These are phyloP conservation scores for Aethina tumida DNA, from an alignment of 1,140 invertebrate species.

Conservation along the genomic window DNA sequence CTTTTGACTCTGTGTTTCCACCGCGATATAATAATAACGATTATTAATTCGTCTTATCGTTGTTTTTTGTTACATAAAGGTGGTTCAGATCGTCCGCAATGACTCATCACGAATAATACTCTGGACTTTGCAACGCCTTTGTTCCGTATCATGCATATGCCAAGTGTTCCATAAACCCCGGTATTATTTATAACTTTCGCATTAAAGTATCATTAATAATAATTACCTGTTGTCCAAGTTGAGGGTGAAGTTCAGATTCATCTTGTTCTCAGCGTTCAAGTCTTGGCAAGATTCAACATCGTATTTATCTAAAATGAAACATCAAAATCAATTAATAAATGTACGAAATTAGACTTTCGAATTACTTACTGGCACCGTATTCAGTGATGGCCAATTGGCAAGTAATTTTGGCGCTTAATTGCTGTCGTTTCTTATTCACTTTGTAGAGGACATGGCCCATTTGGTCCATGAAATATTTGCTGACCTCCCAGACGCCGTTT, in stretches of 20 bases:
- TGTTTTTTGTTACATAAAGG: too few relatives aligned
- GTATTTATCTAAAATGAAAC: conserved; percentile 33
- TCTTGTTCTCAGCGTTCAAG: conserved; percentile 39
- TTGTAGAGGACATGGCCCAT: conserved; percentile 40
- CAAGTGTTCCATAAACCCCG: too few relatives aligned
- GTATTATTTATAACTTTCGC: conserved; percentile 4
- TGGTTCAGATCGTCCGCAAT: too few relatives aligned
- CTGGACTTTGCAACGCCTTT: too few relatives aligned
- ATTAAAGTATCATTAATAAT: conserved; percentile 4
- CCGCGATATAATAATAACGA: too few relatives aligned
- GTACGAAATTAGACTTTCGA: background rate
- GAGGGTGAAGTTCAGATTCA: conserved; percentile 58
- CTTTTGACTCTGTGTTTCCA: too few relatives aligned
- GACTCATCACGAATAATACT: too few relatives aligned
- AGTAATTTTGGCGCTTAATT: conserved; percentile 48
- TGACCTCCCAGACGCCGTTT: conserved; percentile 41
- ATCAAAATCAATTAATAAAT: conserved; percentile 11
- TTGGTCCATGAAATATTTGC: conserved; percentile 46
- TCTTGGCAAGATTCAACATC: conserved; percentile 36
- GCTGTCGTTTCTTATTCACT: conserved; percentile 42
- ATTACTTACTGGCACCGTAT: conserved; percentile 44
- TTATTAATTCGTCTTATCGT: too few relatives aligned
- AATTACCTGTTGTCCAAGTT: conserved; percentile 46
- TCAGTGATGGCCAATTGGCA: conserved; percentile 61
- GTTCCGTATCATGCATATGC: too few relatives aligned